phyloP scores from a whole-genome alignment of 92 coral and sea anemone species.

The Palythoa grandis region DNA sequence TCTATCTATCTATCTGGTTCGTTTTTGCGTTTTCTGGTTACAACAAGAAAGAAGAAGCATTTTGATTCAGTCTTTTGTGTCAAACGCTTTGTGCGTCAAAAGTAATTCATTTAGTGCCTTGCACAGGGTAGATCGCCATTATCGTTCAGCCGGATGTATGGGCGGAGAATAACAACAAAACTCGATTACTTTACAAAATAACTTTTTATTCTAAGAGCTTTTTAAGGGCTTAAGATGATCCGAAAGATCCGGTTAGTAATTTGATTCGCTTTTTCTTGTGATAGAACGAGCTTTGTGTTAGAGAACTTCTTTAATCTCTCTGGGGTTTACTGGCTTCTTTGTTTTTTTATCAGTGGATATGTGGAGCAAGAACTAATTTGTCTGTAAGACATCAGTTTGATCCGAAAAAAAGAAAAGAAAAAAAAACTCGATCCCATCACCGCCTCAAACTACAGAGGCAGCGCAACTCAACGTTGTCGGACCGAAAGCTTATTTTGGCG shows the following conservation, averaged over 20 bases:
- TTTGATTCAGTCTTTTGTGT: too few species aligned
- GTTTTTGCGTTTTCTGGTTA: too few species aligned
- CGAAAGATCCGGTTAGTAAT: neutral
- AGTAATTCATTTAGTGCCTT: neutral
- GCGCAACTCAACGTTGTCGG: too few species aligned
- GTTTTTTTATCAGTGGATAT: neutral
- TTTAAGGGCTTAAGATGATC: neutral
- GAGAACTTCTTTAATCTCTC: neutral
- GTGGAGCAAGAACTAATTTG: neutral
- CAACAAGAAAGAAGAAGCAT: too few species aligned
- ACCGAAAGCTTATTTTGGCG: too few species aligned
- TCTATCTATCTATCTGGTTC: too few species aligned
- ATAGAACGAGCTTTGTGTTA: neutral
- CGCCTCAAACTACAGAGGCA: too few species aligned
- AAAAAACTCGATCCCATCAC: too few species aligned
- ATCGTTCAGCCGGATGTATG: neutral
- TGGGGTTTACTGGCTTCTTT: neutral
- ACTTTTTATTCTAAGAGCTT: neutral
- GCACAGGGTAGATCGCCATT: too few species aligned
- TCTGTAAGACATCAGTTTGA: neutral
- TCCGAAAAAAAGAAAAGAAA: too few species aligned
- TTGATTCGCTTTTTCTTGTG: neutral
- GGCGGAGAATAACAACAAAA: conserved; percentile 21
- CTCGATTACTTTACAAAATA: neutral
- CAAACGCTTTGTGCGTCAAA: neutral